A percentile compares a stretch with the other conserved stretches of the same genome.
phyloP scores from a whole-genome alignment of 1,140 invertebrate species.

The Drosophila novamexicana region DNA sequence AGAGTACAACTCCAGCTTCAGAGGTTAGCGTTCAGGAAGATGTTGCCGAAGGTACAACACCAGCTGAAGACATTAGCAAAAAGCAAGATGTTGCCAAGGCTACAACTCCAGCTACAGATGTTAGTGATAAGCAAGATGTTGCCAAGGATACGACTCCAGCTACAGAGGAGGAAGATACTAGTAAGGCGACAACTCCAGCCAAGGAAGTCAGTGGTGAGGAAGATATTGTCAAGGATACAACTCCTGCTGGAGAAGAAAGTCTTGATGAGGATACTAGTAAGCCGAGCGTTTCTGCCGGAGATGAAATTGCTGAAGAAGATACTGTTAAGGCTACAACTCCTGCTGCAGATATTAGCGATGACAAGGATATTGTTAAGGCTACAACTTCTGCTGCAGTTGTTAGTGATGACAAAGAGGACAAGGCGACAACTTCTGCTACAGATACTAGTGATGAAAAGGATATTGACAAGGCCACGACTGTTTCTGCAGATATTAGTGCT shows the following conservation, averaged over 20 bases:
- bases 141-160: conserved; percentile 6
- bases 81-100: not conserved
- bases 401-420: no score
- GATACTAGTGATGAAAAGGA: conserved; percentile 5
- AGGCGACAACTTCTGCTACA: conserved; percentile 1
- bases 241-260: conserved; percentile 3
- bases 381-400: conserved; percentile 9
- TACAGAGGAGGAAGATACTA: conserved; percentile 4
- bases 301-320: conserved; percentile 2
- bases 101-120: conserved; percentile 4
- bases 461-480: conserved; percentile 12
- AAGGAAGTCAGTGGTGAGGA: conserved; percentile 15
- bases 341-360: not conserved
- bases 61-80: not conserved
- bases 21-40: not conserved
- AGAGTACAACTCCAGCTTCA: not conserved
- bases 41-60: conserved; percentile 4
- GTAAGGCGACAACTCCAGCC: conserved; percentile 21
- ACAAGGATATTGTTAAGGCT: conserved; percentile 6
- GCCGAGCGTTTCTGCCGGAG: not conserved
- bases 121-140: not conserved
- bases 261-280: conserved; percentile 15
- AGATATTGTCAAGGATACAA: conserved; percentile 8
- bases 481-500: not conserved
- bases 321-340: conserved; percentile 17